Evolutionary conservation across 2,888 invertebrate species (phyloP), one percentile per base, ranked within the genome.

Genomic region (Caenorhabditis doughertyi): DNA sequence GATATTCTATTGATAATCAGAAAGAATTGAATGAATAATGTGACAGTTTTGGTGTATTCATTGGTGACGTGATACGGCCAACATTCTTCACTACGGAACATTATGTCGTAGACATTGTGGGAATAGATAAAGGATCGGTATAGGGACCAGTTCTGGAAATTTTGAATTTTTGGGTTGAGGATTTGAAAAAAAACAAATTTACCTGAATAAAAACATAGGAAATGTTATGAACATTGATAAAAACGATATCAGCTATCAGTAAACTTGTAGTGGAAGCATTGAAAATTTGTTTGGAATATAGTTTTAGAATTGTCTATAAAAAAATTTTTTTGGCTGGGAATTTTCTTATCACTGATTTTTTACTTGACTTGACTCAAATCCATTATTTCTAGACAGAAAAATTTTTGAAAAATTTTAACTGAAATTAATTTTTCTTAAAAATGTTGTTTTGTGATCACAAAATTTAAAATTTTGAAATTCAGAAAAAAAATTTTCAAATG

Each of bases 91-190:
- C 49, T 56, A 16, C 35, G 4, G 55, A 77, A 77, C 70, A 77
- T 77, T 4, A 77, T 35, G 8, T 62, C 47, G 7, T 55, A 23
- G 18, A 16, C 23, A 2, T 44, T 23, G 0, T 13, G 5, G 42
- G 25, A 39, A 16, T 3, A 49, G 58, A 35, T 25, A n/a, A 53
- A 25, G 25, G 77, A 77, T 1, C 77, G 77, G 55, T 53, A 68
- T 5, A 77, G 70, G 8, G 77, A 77, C 77, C 77, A 77, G 62
- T 68, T 77, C 70, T 77, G 68, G 27, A 62, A 11, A 51, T 49
- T 51, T 51, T 16, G 0, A 25, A n/a, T 51, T 55, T 55, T 55
- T 16, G 27, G 5, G 7, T 9, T 21, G 32, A 32, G 9, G 9
- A 32, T 32, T 32, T 32, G 32, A 32, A 4, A 7, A 9, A 32